Percentiles rank a stretch among this genome's conserved stretches.
Conservation (phyloP, 2,888 invertebrate species). For the Hydrotaea diabolus region DNA sequence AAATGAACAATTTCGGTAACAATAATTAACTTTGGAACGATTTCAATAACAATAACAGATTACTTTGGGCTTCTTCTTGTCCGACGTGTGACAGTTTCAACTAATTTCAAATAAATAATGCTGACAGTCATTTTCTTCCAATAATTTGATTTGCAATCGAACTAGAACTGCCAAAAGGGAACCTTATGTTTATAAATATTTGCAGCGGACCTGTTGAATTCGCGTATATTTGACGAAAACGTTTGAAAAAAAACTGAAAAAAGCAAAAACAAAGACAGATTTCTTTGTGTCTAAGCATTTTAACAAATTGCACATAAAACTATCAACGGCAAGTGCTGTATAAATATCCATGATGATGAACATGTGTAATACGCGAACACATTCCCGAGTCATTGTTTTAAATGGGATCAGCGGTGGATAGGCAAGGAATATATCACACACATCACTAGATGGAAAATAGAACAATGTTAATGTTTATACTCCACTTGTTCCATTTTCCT, state of each 20-base stretch:
- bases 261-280: background rate
- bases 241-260: background rate
- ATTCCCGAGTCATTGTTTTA: slow-evolving; percentile 24
- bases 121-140: no score
- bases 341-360: background rate
- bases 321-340: background rate
- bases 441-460: slow-evolving; percentile 12
- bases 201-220: no score
- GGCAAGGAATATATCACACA: slow-evolving; percentile 6
- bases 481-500: slow-evolving; percentile 22
- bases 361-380: background rate
- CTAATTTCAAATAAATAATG: no score
- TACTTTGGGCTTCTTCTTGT: no score
- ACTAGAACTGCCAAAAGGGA: no score
- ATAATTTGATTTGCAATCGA: no score
- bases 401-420: slow-evolving; percentile 9
- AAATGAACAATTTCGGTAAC: no score
- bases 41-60: no score
- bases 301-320: background rate
- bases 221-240: no score
- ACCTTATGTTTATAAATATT: no score
- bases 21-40: no score
- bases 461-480: slow-evolving; percentile 39
- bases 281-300: background rate
- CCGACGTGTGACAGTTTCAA: no score